Evolutionary conservation across 2,113 vertebrate species (phyloP), one percentile per base, ranked within the genome.

Genomic region (Phalacrocorax brasilianus): DNA sequence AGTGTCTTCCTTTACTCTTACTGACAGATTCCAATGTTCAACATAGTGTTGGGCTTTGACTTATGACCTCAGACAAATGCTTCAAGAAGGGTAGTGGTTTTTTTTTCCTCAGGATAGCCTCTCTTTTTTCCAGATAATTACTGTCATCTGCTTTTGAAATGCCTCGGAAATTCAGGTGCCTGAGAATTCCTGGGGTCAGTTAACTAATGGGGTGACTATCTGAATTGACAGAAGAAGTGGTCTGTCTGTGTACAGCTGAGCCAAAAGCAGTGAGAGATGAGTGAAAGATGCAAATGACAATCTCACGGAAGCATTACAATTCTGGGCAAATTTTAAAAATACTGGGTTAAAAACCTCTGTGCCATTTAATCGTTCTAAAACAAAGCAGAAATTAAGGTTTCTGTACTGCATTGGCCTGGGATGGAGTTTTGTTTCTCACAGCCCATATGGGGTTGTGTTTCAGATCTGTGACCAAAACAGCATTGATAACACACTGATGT

Each of bases 321-420:
- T 65, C 23, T 40, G 22, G 8, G 14, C 6, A 86, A 55, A 32
- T 6, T 47, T 82, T 10, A 4, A 67, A 63, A 83, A 16, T 7
- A 32, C 2, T 2, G 47, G 1, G 1, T 40, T 67, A 61, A 73
- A 72, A 73, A 27, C 6, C 30, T 24, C 5, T 40, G 20, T 52
- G 30, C 5, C 7, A 52, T 11, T 38, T 19, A 33, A 32, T 12
- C 65, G 6, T 32, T 17, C 4, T 56, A 72, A 75, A 91, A 27
- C 4, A n/a, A 78, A 78, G n/a, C 8, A 28, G 58, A 70, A 74
- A 35, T 22, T 18, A 50, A 28, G 10, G 6, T 32, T 76, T 6
- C 10, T 38, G 3, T 15, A 12, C 8, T 32, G 11, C 0, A 0
- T 14, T 32, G 20, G 17, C 4, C 10, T 76, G 52, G 16, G 33